Conservation (phyloP, 2,797 vertebrate genomes). For the Meriones psammophilus region DNA sequence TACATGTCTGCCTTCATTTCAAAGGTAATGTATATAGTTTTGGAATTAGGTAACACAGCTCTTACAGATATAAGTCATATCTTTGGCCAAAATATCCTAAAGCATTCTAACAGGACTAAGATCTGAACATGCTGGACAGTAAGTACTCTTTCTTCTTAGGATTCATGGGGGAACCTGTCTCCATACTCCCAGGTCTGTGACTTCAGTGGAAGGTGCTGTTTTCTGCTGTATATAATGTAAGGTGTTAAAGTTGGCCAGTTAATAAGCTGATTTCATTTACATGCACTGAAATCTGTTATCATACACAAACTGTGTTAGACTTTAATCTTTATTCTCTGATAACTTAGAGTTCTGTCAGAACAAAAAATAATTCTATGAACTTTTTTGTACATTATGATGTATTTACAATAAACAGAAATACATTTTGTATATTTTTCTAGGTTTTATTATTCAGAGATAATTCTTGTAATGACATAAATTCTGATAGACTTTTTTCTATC, state of each 20-base stretch:
- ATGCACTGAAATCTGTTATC: neutral
- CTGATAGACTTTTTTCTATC: neutral
- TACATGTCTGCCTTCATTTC: conserved; percentile 33
- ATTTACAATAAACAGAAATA: conserved; percentile 45
- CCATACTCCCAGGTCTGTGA: neutral
- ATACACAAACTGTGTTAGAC: neutral
- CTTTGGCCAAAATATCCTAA: conserved; percentile 1
- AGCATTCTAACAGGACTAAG: neutral
- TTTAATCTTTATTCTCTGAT: conserved; percentile 33
- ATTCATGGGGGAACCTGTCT: neutral
- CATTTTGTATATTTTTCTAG: neutral
- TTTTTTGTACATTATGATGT: neutral
- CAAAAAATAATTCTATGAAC: no score
- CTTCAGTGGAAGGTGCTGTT: neutral
- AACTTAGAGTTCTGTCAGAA: neutral
- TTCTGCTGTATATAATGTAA: neutral
- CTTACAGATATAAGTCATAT: neutral
- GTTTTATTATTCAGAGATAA: conserved; percentile 17
- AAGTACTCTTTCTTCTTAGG: conserved; percentile 21
- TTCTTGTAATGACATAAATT: neutral
- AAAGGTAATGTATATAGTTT: conserved; percentile 43
- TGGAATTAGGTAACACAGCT: conserved; percentile 31
- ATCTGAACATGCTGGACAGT: neutral
- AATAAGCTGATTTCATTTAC: conserved; percentile 5
- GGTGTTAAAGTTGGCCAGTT: neutral